Evolutionary conservation across 2,888 invertebrate genomes (phyloP).

Genomic region (Frankliniella fusca): DNA sequence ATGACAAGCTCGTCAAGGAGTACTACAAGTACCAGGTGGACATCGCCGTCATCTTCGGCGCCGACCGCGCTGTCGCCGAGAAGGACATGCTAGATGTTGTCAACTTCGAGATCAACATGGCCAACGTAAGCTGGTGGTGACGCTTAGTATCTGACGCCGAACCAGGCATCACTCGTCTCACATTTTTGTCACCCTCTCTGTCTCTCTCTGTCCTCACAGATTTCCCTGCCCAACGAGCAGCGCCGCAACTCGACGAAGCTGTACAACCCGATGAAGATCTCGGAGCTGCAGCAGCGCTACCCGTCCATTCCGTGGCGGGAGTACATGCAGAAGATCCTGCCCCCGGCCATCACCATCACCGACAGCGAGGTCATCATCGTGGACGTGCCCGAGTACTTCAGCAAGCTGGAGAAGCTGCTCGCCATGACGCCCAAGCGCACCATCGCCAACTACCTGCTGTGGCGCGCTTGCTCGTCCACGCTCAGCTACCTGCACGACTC

Average conservation of each 20-base stretch:
- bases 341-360: slow-evolving; percentile 58
- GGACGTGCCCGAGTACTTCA: slow-evolving; percentile 76
- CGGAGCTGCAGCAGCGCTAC: slow-evolving; percentile 68
- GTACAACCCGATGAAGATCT: slow-evolving; percentile 88
- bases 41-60: slow-evolving; percentile 79
- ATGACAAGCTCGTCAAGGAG: slow-evolving; percentile 78
- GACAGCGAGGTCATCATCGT: slow-evolving; percentile 76
- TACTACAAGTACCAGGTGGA: slow-evolving; percentile 86
- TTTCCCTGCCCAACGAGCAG: slow-evolving; percentile 82
- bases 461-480: slow-evolving; percentile 80
- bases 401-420: slow-evolving; percentile 62
- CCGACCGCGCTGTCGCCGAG: slow-evolving; percentile 62
- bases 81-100: slow-evolving; percentile 73
- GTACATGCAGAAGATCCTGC: slow-evolving; percentile 77
- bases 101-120: slow-evolving; percentile 82
- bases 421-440: slow-evolving; percentile 54
- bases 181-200: no score
- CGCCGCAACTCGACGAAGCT: slow-evolving; percentile 82
- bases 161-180: no score
- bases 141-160: no score
- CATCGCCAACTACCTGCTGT: slow-evolving; percentile 83
- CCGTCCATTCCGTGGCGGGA: slow-evolving; percentile 74
- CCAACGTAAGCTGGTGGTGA: slow-evolving; percentile 66
- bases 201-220: slow-evolving; percentile 52
- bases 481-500: slow-evolving; percentile 75